phyloP scores from a whole-genome alignment of 2,797 vertebrate genomes.

The Macrochelys suwanniensis region DNA sequence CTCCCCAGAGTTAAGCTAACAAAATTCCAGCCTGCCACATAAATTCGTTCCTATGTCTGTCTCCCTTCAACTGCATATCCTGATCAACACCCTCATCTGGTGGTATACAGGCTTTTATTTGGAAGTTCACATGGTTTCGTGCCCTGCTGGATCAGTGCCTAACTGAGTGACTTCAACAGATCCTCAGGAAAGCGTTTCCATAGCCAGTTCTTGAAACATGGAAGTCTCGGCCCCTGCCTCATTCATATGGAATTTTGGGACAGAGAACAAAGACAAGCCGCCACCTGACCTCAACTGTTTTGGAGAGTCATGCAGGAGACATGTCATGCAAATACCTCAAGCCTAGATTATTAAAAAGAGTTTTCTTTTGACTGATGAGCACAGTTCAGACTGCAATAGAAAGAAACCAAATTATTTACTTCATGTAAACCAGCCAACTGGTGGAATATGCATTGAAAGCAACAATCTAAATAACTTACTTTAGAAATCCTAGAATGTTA shows the following conservation, averaged over 20 bases:
- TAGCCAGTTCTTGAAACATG: background rate
- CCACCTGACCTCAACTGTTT: background rate
- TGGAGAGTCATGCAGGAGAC: background rate
- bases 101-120: background rate
- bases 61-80: background rate
- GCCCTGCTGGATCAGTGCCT: background rate
- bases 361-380: constrained; percentile 1
- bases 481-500: background rate
- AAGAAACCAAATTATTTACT: constrained; percentile 14
- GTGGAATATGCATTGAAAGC: background rate
- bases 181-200: background rate
- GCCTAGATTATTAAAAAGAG: background rate
- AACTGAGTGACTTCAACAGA: background rate
- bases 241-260: background rate
- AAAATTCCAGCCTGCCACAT: background rate
- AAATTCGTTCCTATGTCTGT: background rate
- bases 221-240: background rate
- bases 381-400: background rate
- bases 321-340: background rate
- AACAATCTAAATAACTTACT: background rate
- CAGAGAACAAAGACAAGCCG: background rate
- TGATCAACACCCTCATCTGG: background rate
- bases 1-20: background rate
- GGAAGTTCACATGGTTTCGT: rapidly evolving
- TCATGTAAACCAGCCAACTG: background rate